Base-by-base conservation (phyloP, 2,797 vertebrate genomes). In the Masticophis lateralis region DNA sequence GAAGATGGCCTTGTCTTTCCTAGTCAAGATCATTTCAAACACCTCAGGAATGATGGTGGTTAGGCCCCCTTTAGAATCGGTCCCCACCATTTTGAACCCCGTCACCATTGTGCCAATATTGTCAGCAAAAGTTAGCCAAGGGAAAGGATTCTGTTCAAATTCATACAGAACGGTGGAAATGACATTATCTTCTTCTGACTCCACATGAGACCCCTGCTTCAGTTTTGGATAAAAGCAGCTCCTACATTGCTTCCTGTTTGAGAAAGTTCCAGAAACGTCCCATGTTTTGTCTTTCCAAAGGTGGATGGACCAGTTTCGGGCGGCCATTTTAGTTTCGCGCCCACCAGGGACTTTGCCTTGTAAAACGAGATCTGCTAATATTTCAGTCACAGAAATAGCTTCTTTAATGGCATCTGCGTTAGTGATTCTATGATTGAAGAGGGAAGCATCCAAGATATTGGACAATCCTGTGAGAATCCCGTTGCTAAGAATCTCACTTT, bases 111-210 rank as follows among this genome's bases (percentile, higher is more conserved):
- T 93, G 43, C 60, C 7, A 0, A 95, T 95, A 74, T 94, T 93
- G 47, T 94, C 79, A 60, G 92, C 88, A 14, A 94, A 74, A 27
- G 1, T 92, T 86, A 98, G 43, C 98, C 98, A 98, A 51, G 97
- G 97, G 90, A 98, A 97, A 1, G 97, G 97, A 87, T 95, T 97
- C 0, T 95, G 86, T 4, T 96, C 86, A 94, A 98, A 98, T 90
- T 97, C 97, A 93, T 96, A 98, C 88, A 97, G 28, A 16, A 95
- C 94, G 12, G 94, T 92, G 2, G 97, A 97, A 87, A 98, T 12
- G 0, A 94, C 95, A 9, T 96, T 89, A 9, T 95, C 59, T 0
- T 4, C 4, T 0, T 51, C 1, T 53, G 94, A 3, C 25, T 18
- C 37, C 0, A 94, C 90, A 37, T 22, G 0, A 5, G 57, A 22